A percentile compares a stretch with the other conserved stretches of the same genome.
Evolutionary conservation across 2,113 vertebrate genomes (phyloP).

Genomic region (Oreochromis aureus): DNA sequence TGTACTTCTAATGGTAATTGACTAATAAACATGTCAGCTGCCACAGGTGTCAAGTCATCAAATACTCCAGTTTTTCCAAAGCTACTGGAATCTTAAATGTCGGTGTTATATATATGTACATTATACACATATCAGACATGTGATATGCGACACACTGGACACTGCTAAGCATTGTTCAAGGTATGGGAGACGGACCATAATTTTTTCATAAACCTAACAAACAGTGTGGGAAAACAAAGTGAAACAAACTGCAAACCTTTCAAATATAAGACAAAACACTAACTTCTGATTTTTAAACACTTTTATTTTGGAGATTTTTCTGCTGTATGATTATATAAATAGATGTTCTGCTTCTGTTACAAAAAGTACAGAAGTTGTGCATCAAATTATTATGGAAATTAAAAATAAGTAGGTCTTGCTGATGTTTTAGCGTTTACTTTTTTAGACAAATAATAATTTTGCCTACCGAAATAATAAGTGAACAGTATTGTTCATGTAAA

Average conservation of each 20-base stretch:
- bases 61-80: neutral
- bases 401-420: neutral
- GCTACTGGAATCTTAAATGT: neutral
- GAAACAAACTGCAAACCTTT: neutral
- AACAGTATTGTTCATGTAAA: neutral
- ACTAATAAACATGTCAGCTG: neutral
- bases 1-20: neutral
- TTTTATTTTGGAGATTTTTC: neutral
- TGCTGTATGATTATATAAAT: neutral
- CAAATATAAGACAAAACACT: neutral
- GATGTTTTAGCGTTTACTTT: neutral
- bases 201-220: neutral
- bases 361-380: neutral
- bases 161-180: neutral
- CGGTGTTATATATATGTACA: neutral
- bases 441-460: neutral
- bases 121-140: neutral
- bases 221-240: neutral
- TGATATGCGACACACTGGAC: neutral
- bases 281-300: neutral
- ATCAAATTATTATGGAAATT: neutral
- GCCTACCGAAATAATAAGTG: neutral
- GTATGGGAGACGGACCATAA: accelerated
- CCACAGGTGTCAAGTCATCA: neutral
- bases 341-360: neutral